Evolutionary conservation across 2,113 vertebrate species (phyloP).

Genomic region (Junco hyemalis): DNA sequence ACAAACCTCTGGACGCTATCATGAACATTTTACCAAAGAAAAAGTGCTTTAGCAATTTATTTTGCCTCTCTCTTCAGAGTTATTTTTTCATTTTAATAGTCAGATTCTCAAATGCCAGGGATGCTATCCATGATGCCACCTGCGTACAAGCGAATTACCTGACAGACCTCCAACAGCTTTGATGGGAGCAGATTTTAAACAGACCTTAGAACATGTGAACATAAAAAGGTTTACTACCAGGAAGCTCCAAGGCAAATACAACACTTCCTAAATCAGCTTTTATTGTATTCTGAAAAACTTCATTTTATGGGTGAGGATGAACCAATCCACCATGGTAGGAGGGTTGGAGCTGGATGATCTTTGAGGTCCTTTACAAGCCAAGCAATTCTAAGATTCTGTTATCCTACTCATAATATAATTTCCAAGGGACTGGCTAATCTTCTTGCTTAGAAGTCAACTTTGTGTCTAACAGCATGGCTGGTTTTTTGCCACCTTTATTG

Average conservation of each 20-base stretch:
- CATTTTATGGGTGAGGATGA: background rate
- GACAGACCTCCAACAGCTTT: background rate
- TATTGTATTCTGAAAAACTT: background rate
- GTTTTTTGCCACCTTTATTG: background rate
- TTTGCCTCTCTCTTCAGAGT: background rate
- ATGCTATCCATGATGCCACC: background rate
- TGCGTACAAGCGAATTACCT: background rate
- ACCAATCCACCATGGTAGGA: background rate
- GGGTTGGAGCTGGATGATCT: background rate
- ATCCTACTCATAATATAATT: background rate
- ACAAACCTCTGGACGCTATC: background rate
- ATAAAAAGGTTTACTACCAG: background rate
- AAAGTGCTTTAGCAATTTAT: background rate
- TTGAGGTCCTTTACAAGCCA: background rate
- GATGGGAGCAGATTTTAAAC: background rate
- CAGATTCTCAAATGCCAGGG: background rate
- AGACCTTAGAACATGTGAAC: background rate
- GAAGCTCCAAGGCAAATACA: background rate
- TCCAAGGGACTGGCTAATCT: background rate
- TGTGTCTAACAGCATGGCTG: rapidly evolving
- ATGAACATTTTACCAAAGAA: background rate
- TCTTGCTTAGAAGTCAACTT: background rate
- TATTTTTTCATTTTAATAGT: background rate
- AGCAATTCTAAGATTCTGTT: background rate
- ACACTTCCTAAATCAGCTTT: background rate